Percentiles rank a stretch among this genome's conserved stretches.
These are phyloP conservation scores for Cromileptes altivelis DNA, from an alignment of 2,113 vertebrate genomes.

Conservation along the genomic window DNA sequence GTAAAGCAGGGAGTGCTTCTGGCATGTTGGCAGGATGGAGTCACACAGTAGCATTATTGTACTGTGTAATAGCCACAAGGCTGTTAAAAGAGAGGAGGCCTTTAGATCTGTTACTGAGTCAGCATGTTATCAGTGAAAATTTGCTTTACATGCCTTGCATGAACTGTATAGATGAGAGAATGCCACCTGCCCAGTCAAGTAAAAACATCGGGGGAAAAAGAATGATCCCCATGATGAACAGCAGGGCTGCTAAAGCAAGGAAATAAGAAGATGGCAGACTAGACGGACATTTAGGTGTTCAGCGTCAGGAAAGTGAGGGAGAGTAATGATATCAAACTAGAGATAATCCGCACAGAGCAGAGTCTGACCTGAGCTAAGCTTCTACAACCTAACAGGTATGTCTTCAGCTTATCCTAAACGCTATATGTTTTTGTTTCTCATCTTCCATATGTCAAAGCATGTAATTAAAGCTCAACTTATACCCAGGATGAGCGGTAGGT, in stretches of 20 bases:
- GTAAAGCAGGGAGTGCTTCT: conserved; percentile 55
- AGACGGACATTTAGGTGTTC: conserved; percentile 2
- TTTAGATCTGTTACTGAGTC: conserved; percentile 26
- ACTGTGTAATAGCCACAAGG: conserved; percentile 1
- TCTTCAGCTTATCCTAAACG: neutral
- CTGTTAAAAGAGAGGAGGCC: conserved; percentile 24
- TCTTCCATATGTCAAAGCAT: neutral
- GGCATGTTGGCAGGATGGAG: conserved; percentile 36
- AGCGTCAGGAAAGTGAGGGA: neutral
- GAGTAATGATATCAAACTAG: conserved; percentile 11
- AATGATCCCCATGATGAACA: conserved; percentile 43
- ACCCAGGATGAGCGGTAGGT: conserved; percentile 1
- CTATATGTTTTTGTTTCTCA: neutral
- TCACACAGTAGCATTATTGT: conserved; percentile 62
- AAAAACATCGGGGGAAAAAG: conserved; percentile 9
- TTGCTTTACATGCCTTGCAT: conserved; percentile 16
- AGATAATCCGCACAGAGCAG: conserved; percentile 4
- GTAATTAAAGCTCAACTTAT: neutral
- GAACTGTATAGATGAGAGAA: neutral
- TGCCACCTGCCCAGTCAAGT: conserved; percentile 47
- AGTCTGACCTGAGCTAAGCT: neutral
- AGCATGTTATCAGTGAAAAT: neutral
- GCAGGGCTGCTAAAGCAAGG: neutral
- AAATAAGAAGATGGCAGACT: conserved; percentile 4
- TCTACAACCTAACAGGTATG: conserved; percentile 47